Evolutionary conservation across 2,113 vertebrate species (phyloP), one percentile per base, ranked within the genome.

Genomic region (Syrrhaptes paradoxus): DNA sequence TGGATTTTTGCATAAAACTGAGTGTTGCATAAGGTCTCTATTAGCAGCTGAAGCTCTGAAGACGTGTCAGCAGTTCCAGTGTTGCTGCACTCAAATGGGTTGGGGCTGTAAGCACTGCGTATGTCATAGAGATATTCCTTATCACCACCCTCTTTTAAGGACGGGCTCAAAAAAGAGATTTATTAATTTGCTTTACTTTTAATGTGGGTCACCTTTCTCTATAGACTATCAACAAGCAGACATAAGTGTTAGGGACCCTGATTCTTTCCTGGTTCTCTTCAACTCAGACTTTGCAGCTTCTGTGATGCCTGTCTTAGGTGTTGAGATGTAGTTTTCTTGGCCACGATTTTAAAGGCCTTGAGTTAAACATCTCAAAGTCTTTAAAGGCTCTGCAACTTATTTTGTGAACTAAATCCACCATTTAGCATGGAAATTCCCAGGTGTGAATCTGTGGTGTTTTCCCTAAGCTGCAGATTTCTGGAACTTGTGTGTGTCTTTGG

Each of bases 1-100:
- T 85, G 71, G 71, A 88, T 91, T 93, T 96, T 95, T 97, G 87
- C 93, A 91, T 95, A 81, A 93, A 95, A 87, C 57, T 63, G 65
- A 81, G 59, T 68, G 72, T 96, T 90, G 79, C 88, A 85, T 95
- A 95, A 96, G 93, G 68, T 95, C 92, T 90, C 65, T 67, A 83
- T 95, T 92, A 96, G 57, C 87, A 93, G 79, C 79, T 88, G 55
- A 52, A 71, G 22, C 34, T 86, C 87, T 81, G 82, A 96, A 91
- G 65, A 91, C 3, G 4, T 86, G 95, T 95, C 90, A 84, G 72
- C 76, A 81, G n/a, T 88, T 91, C 82, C 52, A 61, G 48, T 25
- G 52, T 22, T 84, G 43, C 45, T 88, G 59, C 43, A 20, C n/a
- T 85, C 14, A 2, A 24, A 93, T 19, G 18, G 14, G 3, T 5